phyloP scores from a whole-genome alignment of 2,113 vertebrate species.

The Agelaius tricolor region DNA sequence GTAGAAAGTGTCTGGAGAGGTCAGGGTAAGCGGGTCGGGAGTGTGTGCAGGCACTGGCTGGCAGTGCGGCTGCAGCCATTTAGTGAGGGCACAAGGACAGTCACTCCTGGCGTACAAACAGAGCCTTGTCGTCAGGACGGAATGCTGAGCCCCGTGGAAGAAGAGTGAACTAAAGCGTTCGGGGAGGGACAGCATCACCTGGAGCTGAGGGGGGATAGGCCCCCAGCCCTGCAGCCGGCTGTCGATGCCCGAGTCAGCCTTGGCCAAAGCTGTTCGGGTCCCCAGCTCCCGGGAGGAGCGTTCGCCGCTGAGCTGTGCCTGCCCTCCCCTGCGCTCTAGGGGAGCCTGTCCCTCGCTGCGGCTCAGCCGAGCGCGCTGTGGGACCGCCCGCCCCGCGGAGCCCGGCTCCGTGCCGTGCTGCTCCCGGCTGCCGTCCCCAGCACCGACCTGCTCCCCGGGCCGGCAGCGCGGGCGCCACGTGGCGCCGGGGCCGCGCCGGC shows the following conservation, averaged over 20 bases:
- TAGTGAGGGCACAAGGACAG: no score
- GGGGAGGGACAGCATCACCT: not conserved
- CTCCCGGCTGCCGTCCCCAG: not conserved
- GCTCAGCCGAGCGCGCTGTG: not conserved
- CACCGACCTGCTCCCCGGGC: not conserved
- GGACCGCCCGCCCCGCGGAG: not conserved
- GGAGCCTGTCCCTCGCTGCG: not conserved
- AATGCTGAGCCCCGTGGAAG: not conserved
- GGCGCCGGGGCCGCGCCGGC: not conserved
- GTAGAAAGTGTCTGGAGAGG: not conserved
- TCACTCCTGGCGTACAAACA: fast-evolving
- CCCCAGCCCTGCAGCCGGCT: not conserved
- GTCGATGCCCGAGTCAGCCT: no score
- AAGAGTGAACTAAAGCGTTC: not conserved
- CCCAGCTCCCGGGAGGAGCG: not conserved
- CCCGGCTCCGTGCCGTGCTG: not conserved
- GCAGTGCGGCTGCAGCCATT: fast-evolving
- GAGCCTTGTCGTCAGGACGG: not conserved
- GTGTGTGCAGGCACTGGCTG: fast-evolving
- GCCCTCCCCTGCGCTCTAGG: not conserved
- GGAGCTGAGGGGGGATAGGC: fast-evolving
- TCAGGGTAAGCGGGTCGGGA: fast-evolving
- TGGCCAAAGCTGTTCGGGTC: not conserved
- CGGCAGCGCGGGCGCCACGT: not conserved
- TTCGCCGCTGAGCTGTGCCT: not conserved